phyloP scores from a whole-genome alignment of 2,797 vertebrate genomes.

The Myotis findleyi region DNA sequence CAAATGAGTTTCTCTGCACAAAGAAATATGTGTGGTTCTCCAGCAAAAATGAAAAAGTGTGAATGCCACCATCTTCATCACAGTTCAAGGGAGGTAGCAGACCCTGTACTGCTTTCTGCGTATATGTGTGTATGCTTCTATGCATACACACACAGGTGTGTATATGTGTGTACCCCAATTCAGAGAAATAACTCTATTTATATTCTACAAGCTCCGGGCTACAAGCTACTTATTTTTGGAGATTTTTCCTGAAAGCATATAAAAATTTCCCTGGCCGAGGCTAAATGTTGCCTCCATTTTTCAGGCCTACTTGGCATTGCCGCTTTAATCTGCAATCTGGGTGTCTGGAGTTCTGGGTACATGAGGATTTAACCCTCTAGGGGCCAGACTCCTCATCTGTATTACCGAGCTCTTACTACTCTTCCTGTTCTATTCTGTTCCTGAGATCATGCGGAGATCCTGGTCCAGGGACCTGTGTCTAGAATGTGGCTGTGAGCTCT shows the following conservation, averaged over 20 bases:
- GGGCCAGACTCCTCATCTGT: not conserved
- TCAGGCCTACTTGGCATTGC: not conserved
- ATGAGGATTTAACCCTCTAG: not conserved
- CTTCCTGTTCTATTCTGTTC: not conserved
- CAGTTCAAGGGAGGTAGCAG: not conserved
- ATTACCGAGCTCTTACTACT: not conserved
- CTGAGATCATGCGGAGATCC: not conserved
- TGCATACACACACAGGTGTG: not conserved
- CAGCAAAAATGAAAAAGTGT: slow-evolving; percentile 42
- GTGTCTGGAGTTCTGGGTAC: not conserved
- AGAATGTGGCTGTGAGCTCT: not conserved
- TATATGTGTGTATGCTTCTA: not conserved
- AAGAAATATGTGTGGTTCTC: slow-evolving; percentile 8
- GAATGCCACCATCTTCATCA: not conserved
- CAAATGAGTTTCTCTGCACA: slow-evolving; percentile 52
- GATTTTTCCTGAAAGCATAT: not conserved
- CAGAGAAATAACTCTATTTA: not conserved
- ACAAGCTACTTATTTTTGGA: not conserved
- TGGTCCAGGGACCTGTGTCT: no score
- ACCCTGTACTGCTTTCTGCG: not conserved
- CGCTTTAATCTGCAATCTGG: not conserved
- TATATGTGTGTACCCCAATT: not conserved
- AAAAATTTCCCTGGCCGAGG: not conserved
- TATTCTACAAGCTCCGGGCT: not conserved
- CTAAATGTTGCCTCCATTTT: not conserved